Evolutionary conservation across 2,113 vertebrate genomes (phyloP), one percentile per base, ranked within the genome.

Genomic region (Dryoscopus gambensis): DNA sequence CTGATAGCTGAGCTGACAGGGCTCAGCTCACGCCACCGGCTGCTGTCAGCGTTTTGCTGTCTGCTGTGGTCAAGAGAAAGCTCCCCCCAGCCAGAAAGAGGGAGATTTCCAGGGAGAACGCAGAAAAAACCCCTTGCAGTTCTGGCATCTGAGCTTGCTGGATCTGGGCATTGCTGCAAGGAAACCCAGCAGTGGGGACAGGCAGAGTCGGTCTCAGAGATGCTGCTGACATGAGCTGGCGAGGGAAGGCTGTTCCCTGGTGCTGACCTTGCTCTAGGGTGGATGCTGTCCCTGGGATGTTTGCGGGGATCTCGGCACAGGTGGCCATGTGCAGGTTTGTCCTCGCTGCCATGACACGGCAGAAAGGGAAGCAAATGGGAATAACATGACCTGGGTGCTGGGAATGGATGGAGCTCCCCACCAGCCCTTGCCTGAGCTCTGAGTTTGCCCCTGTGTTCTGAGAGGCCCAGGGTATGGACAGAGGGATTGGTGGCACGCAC

Each of bases 321-420:
- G 16, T 69, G 49, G 11, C 74, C 46, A 10, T 2, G 1, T 4
- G 44, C 18, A 3, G 25, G 9, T 17, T 60, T 85, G 57, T 37
- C 67, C 37, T 46, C 15, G 0, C 7, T 88, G 57, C 44, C 0
- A 0, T 60, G 50, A 30, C 40, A 18, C 0, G 1, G 40, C 40
- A 84, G 25, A 25, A 79, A 84, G 77, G 23, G 37, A 50, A 46
- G 39, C 14, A 44, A 60, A 31, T 8, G 33, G 39, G 31, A 63
- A 10, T 6, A 25, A 4, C 31, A 3, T 0, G 12, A 6, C 27
- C 52, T 53, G 50, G 23, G 33, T 73, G 40, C 73, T 59, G 33
- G 35, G 67, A 44, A 23, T 0, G 4, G 13, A 13, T 31, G 44
- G 46, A 75, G 46, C 0, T 62, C 16, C 24, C 13, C 42, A 49